A percentile compares a stretch with the other conserved stretches of the same genome.
phyloP scores from a whole-genome alignment of 2,888 invertebrate genomes.

The Drosophila macrospina region DNA sequence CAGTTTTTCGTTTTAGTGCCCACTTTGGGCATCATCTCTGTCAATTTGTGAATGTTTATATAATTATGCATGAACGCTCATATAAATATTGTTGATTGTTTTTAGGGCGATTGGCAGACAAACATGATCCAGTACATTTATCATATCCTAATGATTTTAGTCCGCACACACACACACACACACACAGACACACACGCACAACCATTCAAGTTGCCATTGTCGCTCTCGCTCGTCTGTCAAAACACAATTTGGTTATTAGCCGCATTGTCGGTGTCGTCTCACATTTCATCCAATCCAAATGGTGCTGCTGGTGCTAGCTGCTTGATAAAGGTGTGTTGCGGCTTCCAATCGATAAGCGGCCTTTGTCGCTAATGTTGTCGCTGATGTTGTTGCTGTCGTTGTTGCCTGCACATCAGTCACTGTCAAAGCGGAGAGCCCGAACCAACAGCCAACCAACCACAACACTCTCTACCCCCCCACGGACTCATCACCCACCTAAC shows the following conservation, averaged over 20 bases:
- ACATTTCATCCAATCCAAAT: conserved; percentile 77
- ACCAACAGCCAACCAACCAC: conserved; percentile 62
- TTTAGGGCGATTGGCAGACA: conserved; percentile 50
- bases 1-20: conserved; percentile 8
- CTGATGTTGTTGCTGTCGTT: conserved; percentile 32
- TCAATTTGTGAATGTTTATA: conserved; percentile 41
- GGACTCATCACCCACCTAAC: conserved; percentile 7
- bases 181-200: background rate
- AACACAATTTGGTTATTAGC: conserved; percentile 78
- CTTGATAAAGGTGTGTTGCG: conserved; percentile 81
- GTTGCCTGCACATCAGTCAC: conserved; percentile 83
- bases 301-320: conserved; percentile 44
- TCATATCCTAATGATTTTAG: conserved; percentile 70
- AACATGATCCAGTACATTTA: conserved; percentile 67
- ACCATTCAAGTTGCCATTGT: conserved; percentile 31
- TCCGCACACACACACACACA: conserved; percentile 12
- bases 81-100: conserved; percentile 47
- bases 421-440: conserved; percentile 71
- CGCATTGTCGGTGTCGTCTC: conserved; percentile 55
- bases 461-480: conserved; percentile 55
- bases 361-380: conserved; percentile 27
- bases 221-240: conserved; percentile 62
- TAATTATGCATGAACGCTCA: conserved; percentile 49
- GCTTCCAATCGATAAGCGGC: conserved; percentile 80
- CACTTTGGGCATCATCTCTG: conserved; percentile 27